Evolutionary conservation across 2,113 vertebrate species (phyloP), one percentile per base, ranked within the genome.

Genomic region (Pandion haliaetus): DNA sequence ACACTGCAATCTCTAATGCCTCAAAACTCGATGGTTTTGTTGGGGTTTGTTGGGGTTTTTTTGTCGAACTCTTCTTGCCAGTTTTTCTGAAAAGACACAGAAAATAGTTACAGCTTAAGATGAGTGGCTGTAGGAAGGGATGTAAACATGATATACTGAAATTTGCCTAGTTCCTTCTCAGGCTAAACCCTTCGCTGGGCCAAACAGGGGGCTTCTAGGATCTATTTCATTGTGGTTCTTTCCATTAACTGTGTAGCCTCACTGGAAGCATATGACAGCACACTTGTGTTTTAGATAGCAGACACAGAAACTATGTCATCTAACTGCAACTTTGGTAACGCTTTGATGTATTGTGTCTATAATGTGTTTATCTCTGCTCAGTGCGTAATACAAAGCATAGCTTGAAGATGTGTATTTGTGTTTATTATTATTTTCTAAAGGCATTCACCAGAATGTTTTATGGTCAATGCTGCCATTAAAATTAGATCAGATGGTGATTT

Each of bases 81-180:
- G 12, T 10, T 57, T 36, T 65, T 55, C 58, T 49, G 58, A 20
- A 63, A 65, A 57, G 58, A 26, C 49, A 55, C 15, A 55, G 38
- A 21, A 96, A 93, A 93, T 92, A 95, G 77, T 72, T 95, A 54
- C 91, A 95, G 96, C 95, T 97, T 97, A 98, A 98, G 96, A 98
- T 98, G 98, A 99, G 97, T 93, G 95, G 98, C 98, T 99, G 98
- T 98, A 98, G 98, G 92, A 99, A 98, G 93, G 97, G 98, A 54
- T 99, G 98, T 98, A 99, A 99, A 98, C 95, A 98, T 85, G 98
- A 99, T 98, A 98, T 98, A 92, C 66, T 99, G 97, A 99, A 98
- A 98, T 99, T 99, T 97, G 98, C 98, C 82, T 98, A 98, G 96
- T 99, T 99, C 93, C 96, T 99, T 97, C 98, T 98, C 95, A 98